Evolutionary conservation across 2,797 vertebrate species (phyloP).

Genomic region (Parambassis ranga): DNA sequence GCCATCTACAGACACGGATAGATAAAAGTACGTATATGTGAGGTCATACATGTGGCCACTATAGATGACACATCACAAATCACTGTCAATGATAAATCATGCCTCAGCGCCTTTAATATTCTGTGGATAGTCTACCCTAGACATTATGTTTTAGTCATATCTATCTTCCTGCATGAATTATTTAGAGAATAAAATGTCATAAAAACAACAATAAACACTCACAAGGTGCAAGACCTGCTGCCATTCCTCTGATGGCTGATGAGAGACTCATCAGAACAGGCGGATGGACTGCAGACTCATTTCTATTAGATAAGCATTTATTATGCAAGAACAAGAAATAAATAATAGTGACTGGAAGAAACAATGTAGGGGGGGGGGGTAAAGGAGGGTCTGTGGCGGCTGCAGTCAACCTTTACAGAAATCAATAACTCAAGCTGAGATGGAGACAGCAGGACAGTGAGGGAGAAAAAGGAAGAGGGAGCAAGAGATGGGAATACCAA

Average conservation of each 20-base stretch:
- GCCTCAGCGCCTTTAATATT: neutral
- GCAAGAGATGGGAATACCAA: slow-evolving; percentile 43
- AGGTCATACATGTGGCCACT: neutral
- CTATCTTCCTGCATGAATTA: too few species aligned
- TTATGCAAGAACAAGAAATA: slow-evolving; percentile 8
- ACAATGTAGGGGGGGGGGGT: neutral
- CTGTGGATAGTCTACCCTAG: neutral
- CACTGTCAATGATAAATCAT: neutral
- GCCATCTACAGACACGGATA: neutral
- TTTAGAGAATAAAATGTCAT: neutral
- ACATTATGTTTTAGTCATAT: slow-evolving; percentile 2
- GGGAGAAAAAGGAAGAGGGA: slow-evolving; percentile 28
- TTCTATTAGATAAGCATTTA: too few species aligned
- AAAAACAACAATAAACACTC: neutral
- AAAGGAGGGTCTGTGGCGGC: slow-evolving; percentile 8
- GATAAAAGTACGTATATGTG: neutral
- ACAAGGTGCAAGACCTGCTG: neutral
- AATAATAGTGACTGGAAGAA: slow-evolving; percentile 5
- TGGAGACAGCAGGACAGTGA: slow-evolving; percentile 57
- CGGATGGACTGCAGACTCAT: too few species aligned
- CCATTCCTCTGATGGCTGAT: too few species aligned
- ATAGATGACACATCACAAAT: neutral
- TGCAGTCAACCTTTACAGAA: slow-evolving; percentile 67
- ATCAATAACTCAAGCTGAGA: slow-evolving; percentile 69
- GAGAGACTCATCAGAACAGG: too few species aligned